Evolutionary conservation across 1,140 invertebrate genomes (phyloP).

Genomic region (Zaprionus ornatus): DNA sequence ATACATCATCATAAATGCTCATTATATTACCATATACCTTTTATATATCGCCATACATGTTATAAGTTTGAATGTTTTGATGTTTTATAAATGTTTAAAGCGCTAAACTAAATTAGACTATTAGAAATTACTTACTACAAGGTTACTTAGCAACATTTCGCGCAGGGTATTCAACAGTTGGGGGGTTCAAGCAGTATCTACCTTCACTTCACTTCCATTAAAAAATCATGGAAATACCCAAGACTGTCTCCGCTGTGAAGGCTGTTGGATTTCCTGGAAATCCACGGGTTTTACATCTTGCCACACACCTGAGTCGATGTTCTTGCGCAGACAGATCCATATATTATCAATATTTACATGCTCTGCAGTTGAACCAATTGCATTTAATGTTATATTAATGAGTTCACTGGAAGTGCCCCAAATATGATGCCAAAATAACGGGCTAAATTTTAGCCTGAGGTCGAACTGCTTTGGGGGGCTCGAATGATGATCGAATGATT

Average conservation of each 20-base stretch:
- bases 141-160: background rate
- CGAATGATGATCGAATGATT: constrained; percentile 52
- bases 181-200: too few species aligned
- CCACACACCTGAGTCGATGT: background rate
- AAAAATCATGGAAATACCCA: background rate
- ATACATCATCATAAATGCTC: too few species aligned
- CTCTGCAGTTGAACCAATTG: background rate
- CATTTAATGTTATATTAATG: constrained; percentile 53
- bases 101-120: too few species aligned
- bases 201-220: background rate
- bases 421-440: constrained; percentile 22
- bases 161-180: background rate
- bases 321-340: background rate
- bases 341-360: constrained; percentile 23
- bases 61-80: too few species aligned
- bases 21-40: too few species aligned
- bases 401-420: constrained; percentile 56
- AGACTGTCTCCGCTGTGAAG: background rate
- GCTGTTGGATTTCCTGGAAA: constrained; percentile 29
- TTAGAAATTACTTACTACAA: too few species aligned
- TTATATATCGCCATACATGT: too few species aligned
- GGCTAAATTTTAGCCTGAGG: constrained; percentile 32
- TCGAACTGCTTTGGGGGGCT: constrained; percentile 11
- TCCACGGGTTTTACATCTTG: constrained; percentile 23
- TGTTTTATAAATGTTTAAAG: too few species aligned